Conservation (phyloP, 1,140 invertebrate species). For the Drosophila equinoxialis region DNA sequence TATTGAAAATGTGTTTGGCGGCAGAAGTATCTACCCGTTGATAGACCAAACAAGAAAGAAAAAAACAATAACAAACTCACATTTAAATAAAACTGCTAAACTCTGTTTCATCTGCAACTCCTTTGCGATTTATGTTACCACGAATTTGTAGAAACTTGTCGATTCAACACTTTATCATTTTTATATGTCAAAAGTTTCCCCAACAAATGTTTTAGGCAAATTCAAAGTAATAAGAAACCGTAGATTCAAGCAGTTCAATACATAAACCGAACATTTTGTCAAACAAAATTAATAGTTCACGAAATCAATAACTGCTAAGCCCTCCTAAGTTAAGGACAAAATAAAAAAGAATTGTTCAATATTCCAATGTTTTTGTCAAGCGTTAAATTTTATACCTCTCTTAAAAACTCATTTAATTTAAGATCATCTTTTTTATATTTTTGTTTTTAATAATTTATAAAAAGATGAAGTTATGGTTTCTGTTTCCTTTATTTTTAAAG, state of each 20-base stretch:
- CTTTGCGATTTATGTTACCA: constrained; percentile 2
- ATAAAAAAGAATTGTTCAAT: too few species aligned
- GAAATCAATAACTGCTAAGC: too few species aligned
- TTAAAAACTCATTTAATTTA: too few species aligned
- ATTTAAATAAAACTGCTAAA: constrained; percentile 1
- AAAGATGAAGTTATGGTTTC: too few species aligned
- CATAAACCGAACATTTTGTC: too few species aligned
- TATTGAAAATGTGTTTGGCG: constrained; percentile 54
- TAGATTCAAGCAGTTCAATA: neutral
- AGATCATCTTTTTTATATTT: too few species aligned
- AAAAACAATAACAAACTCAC: neutral
- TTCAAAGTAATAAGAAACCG: neutral
- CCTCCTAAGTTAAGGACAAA: too few species aligned
- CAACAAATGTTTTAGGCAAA: neutral
- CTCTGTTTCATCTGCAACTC: neutral
- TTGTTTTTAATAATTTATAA: too few species aligned
- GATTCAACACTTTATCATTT: neutral
- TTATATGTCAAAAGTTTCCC: neutral
- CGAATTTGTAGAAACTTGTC: neutral
- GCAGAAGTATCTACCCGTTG: neutral
- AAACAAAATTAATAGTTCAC: too few species aligned
- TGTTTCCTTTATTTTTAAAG: too few species aligned
- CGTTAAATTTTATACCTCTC: too few species aligned
- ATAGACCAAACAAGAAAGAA: neutral
- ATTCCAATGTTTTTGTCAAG: too few species aligned